Percentiles rank a stretch among this genome's conserved stretches.
phyloP scores from a whole-genome alignment of 2,888 invertebrate species.

The Altica lythri region DNA sequence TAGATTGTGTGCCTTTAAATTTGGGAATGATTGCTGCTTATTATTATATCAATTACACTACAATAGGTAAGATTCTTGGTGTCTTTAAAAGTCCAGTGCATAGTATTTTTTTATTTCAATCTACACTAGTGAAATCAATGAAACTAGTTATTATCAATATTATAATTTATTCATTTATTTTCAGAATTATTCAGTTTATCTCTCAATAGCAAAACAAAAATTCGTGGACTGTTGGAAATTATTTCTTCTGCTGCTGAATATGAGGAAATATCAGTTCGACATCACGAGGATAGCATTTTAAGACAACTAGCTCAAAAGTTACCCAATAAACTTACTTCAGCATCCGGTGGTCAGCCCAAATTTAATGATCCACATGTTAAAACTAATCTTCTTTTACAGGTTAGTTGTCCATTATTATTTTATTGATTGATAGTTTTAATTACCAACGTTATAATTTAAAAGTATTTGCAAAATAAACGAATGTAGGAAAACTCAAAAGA shows the following conservation, averaged over 20 bases:
- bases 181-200: constrained; percentile 97
- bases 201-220: constrained; percentile 95
- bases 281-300: constrained; percentile 91
- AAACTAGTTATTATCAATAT: too few relatives aligned
- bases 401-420: background rate
- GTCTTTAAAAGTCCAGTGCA: too few relatives aligned
- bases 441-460: too few relatives aligned
- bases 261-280: constrained; percentile 90
- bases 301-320: constrained; percentile 61
- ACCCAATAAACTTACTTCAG: constrained; percentile 66
- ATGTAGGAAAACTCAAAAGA: background rate
- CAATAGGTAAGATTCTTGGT: constrained; percentile 76
- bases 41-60: constrained; percentile 99
- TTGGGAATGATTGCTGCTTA: constrained; percentile 99
- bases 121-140: too few relatives aligned
- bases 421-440: too few relatives aligned
- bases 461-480: background rate
- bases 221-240: constrained; percentile 95
- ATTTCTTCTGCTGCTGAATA: constrained; percentile 98
- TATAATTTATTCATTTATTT: too few relatives aligned
- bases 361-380: constrained; percentile 97
- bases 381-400: constrained; percentile 89
- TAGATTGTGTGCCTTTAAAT: constrained; percentile 96
- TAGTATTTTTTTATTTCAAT: too few relatives aligned
- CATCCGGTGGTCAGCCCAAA: constrained; percentile 69